These are phyloP conservation scores for Drosophila suzukii DNA, from an alignment of 1,140 invertebrate species.

Conservation along the genomic window DNA sequence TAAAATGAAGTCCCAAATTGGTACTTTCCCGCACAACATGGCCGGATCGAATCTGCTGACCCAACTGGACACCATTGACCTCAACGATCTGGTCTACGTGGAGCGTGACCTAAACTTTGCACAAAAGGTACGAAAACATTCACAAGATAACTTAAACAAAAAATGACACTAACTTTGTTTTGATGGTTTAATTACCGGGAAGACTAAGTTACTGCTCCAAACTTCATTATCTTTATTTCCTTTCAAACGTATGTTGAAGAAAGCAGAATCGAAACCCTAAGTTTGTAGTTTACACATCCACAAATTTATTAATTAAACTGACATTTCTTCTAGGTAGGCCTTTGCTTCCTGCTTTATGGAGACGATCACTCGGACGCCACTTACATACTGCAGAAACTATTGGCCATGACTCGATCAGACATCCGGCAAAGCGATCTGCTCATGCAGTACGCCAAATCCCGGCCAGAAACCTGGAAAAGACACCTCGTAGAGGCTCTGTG, in stretches of 20 bases:
- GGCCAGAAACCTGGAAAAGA: slow-evolving; percentile 50
- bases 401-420: slow-evolving; percentile 24
- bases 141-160: background rate
- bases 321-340: slow-evolving; percentile 47
- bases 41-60: slow-evolving; percentile 19
- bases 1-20: background rate
- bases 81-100: slow-evolving; percentile 66
- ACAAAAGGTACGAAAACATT: slow-evolving; percentile 48
- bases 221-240: too few species aligned
- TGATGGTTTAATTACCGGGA: background rate
- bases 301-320: background rate
- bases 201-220: too few species aligned
- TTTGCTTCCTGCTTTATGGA: slow-evolving; percentile 68
- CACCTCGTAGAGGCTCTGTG: slow-evolving; percentile 67
- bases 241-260: too few species aligned
- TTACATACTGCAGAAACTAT: slow-evolving; percentile 67
- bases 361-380: slow-evolving; percentile 49
- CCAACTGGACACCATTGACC: slow-evolving; percentile 44
- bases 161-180: background rate
- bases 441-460: slow-evolving; percentile 56
- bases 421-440: slow-evolving; percentile 49
- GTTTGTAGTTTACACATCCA: too few species aligned
- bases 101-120: slow-evolving; percentile 66
- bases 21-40: slow-evolving; percentile 45
- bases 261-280: too few species aligned